Conservation (phyloP, 53 echinoderm and acorn worm genomes). For the Holothuria scabra region DNA sequence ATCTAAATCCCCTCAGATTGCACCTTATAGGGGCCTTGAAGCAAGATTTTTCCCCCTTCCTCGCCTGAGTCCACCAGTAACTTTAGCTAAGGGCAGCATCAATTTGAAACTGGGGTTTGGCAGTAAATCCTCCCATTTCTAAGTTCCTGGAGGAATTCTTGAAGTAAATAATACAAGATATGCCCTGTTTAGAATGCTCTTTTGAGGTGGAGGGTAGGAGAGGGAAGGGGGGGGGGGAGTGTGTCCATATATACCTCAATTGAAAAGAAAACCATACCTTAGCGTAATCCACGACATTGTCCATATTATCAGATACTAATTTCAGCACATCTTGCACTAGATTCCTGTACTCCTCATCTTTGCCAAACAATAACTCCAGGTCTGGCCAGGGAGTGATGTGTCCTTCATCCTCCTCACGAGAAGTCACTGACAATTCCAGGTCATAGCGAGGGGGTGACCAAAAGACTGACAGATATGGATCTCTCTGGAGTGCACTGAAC, state of each 20-base stretch:
- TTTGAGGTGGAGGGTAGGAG: not conserved
- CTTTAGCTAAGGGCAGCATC: too few relatives aligned
- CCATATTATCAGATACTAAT: slow-evolving; percentile 72
- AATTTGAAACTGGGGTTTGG: too few relatives aligned
- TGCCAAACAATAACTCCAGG: slow-evolving; percentile 90
- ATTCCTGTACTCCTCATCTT: slow-evolving; percentile 79
- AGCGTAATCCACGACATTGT: slow-evolving; percentile 68
- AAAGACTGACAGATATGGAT: slow-evolving; percentile 92
- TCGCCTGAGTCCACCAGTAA: too few relatives aligned
- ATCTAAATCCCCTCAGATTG: too few relatives aligned
- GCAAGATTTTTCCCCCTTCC: too few relatives aligned
- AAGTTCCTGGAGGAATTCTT: too few relatives aligned
- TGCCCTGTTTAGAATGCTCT: too few relatives aligned
- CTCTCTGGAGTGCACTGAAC: slow-evolving; percentile 86
- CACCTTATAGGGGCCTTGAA: too few relatives aligned
- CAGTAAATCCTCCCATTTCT: too few relatives aligned
- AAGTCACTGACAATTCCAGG: slow-evolving; percentile 76
- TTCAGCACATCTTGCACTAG: slow-evolving; percentile 73
- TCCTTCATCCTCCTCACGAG: slow-evolving; percentile 46
- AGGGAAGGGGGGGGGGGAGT: not conserved
- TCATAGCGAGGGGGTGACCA: slow-evolving; percentile 96
- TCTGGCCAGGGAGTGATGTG: slow-evolving; percentile 87
- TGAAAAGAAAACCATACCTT: slow-evolving; percentile 59
- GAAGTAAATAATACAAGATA: too few relatives aligned
- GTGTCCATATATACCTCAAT: too few relatives aligned